Conservation (phyloP, 2,888 invertebrate species). For the Drosophila trichaetosa region DNA sequence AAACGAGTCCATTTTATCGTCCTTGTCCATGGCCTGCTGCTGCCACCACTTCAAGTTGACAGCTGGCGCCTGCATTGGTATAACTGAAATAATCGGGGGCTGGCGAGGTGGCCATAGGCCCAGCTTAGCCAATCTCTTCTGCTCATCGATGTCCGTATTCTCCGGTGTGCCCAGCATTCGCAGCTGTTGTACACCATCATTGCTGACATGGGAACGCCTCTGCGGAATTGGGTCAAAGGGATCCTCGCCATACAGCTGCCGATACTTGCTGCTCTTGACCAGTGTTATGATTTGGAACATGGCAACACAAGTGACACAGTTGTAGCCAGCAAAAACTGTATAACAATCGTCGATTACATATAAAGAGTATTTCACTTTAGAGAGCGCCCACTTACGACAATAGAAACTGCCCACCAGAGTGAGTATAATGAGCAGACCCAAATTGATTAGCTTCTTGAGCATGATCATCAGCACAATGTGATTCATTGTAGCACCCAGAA, state of each 20-base stretch:
- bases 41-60: constrained; percentile 68
- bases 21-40: constrained; percentile 56
- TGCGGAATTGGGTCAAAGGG: constrained; percentile 69
- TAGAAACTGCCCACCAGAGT: constrained; percentile 82
- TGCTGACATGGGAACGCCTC: constrained; percentile 14
- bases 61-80: constrained; percentile 52
- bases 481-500: constrained; percentile 45
- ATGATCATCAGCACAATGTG: constrained; percentile 83
- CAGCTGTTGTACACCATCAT: constrained; percentile 61
- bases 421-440: constrained; percentile 80
- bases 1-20: constrained; percentile 52
- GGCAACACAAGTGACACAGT: constrained; percentile 78
- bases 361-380: neutral
- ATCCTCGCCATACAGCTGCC: constrained; percentile 82
- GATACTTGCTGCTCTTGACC: constrained; percentile 75
- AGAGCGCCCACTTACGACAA: constrained; percentile 71
- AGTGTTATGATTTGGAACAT: constrained; percentile 81
- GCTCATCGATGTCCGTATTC: constrained; percentile 77
- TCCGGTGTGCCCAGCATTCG: constrained; percentile 74
- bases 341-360: neutral
- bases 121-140: constrained; percentile 69
- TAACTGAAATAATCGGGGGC: constrained; percentile 64
- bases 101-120: constrained; percentile 62
- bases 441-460: constrained; percentile 57
- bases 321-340: constrained; percentile 81